Base-by-base conservation (phyloP, 1,140 invertebrate species). In the Magallana gigas region DNA sequence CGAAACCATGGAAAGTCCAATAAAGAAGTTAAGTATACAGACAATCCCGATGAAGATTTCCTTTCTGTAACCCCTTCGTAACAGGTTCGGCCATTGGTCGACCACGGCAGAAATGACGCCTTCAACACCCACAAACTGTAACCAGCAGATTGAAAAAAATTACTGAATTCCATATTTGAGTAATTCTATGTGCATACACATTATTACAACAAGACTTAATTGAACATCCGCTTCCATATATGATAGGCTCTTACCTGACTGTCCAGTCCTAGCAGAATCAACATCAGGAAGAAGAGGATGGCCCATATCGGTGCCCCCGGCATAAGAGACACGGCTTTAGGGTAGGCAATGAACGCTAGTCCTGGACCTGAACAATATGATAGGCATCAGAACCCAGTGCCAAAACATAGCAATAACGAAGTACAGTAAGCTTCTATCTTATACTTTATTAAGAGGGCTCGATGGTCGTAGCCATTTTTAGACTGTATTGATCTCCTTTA, bases 251-350 rank as follows among this genome's bases (percentile, higher is more conserved):
- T 83, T 85, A 94, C 94, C 92, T 94, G 94, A 87, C 94, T 95
- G 91, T 95, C 95, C 6, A 95, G 90, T 23, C 94, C 95, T 9
- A 95, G 89, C 16, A 95, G 81, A 29, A 95, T 92, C 8, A 95
- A 87, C 94, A 95, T 95, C 2, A 98, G 96, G 93, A 98, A 98
- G 95, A 98, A 98, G 0, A 98, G 94, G 81, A 97, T 94, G 1
- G 97, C 97, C 97, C 97, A 98, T 4, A 98, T 94, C 0, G 97
- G 97, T 1, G 97, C 96, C 6, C 97, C 95, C 0, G 97, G 97
- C 89, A 98, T 94, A 86, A 97, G 96, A 0, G 97, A 96, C 5
- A 98, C 97, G 0, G 98, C 97, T 94, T 98, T 97, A 0, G 97
- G 97, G 93, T 98, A 98, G 8, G 97, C 96, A 95, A 96, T 97